Evolutionary conservation across 2,888 invertebrate species (phyloP).

Genomic region (Drosophila mulleri): DNA sequence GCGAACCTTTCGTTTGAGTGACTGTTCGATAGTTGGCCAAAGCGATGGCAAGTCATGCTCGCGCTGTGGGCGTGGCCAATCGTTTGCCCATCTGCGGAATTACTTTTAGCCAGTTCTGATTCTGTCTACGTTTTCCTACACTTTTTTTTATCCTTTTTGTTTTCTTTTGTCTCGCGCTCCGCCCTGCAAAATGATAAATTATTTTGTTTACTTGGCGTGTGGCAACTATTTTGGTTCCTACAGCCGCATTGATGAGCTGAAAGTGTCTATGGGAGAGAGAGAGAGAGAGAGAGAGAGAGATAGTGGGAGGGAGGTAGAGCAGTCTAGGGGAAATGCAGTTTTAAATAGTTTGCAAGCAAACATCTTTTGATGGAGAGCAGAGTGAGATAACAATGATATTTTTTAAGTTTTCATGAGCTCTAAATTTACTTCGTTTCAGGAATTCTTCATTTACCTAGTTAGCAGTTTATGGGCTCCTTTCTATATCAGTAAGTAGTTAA

Average conservation of each 20-base stretch:
- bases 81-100: conserved; percentile 25
- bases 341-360: too few relatives aligned
- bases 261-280: too few relatives aligned
- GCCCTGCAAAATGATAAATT: conserved; percentile 65
- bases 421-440: too few relatives aligned
- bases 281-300: too few relatives aligned
- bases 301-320: too few relatives aligned
- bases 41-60: conserved; percentile 2
- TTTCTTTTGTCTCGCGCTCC: conserved; percentile 4
- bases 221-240: conserved; percentile 37
- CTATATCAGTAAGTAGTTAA: too few relatives aligned
- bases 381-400: too few relatives aligned
- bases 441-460: too few relatives aligned
- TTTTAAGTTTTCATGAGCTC: too few relatives aligned
- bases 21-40: conserved; percentile 29
- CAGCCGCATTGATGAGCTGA: conserved; percentile 35
- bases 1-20: conserved; percentile 25
- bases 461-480: too few relatives aligned
- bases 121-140: conserved; percentile 2
- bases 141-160: background rate
- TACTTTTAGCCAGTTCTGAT: conserved; percentile 36
- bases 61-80: conserved; percentile 30
- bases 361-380: too few relatives aligned
- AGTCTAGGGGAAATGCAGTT: too few relatives aligned
- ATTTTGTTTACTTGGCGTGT: conserved; percentile 67